Evolutionary conservation across 2,888 invertebrate genomes (phyloP).

Genomic region (Elmis aenea): DNA sequence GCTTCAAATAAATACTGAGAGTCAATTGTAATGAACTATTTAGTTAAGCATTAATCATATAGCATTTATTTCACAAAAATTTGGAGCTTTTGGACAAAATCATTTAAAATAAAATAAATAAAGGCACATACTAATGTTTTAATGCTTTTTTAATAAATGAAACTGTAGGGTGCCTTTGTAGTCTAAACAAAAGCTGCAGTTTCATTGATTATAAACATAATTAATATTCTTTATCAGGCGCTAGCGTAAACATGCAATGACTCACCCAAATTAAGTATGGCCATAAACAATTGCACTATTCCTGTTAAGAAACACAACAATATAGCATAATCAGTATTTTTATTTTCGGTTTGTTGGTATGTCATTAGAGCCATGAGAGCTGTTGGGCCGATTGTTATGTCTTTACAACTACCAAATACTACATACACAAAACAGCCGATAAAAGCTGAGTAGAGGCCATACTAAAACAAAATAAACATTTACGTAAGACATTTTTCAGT

Average conservation of each 20-base stretch:
- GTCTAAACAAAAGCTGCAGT: no score
- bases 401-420: constrained; percentile 82
- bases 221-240: no score
- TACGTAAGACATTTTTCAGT: no score
- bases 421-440: constrained; percentile 90
- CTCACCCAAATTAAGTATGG: constrained; percentile 73
- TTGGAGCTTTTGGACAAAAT: no score
- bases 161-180: no score
- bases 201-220: no score
- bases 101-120: no score
- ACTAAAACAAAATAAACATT: constrained; percentile 52
- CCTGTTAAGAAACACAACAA: constrained; percentile 80
- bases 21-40: background rate
- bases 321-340: constrained; percentile 72
- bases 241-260: constrained; percentile 16
- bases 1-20: background rate
- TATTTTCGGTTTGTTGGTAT: constrained; percentile 66
- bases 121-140: no score
- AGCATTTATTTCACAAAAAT: no score
- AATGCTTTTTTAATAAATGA: no score
- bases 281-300: constrained; percentile 75
- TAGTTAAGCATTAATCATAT: no score
- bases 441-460: constrained; percentile 92
- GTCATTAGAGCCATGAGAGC: constrained; percentile 94
- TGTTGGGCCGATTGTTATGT: constrained; percentile 86